Evolutionary conservation across 2,113 vertebrate genomes (phyloP).

Genomic region (Mormyrus iriodes): DNA sequence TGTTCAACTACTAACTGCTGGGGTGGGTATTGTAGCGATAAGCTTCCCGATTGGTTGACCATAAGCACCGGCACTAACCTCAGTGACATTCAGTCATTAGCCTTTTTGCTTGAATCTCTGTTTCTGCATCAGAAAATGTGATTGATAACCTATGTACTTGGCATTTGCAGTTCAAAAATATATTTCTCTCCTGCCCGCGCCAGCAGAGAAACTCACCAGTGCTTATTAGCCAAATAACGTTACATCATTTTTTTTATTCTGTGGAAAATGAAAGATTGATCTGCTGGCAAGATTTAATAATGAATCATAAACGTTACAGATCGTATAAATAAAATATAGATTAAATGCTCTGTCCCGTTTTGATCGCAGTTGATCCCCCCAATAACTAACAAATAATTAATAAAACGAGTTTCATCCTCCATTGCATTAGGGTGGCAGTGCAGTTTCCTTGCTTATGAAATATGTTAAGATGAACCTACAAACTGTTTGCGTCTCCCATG

Average conservation of each 20-base stretch:
- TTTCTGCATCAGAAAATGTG: too few species aligned
- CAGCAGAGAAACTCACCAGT: background rate
- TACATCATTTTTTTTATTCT: background rate
- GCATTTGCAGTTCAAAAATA: too few species aligned
- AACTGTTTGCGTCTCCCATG: too few species aligned
- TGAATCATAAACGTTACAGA: background rate
- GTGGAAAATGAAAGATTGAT: background rate
- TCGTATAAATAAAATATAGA: background rate
- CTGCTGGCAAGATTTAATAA: background rate
- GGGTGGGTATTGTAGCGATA: background rate
- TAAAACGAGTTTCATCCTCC: too few species aligned
- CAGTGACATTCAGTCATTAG: too few species aligned
- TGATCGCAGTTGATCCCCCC: background rate
- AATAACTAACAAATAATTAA: background rate
- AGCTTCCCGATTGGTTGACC: background rate
- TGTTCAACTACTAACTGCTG: background rate
- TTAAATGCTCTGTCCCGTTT: background rate
- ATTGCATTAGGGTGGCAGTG: background rate
- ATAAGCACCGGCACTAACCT: background rate
- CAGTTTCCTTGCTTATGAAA: background rate
- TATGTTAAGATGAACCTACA: background rate
- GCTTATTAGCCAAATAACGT: background rate
- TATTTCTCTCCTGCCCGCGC: too few species aligned
- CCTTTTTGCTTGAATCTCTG: too few species aligned
- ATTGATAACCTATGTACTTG: too few species aligned